Evolutionary conservation across 2,888 invertebrate species (phyloP), one percentile per base, ranked within the genome.

Genomic region (Drosophila mayaguana): DNA sequence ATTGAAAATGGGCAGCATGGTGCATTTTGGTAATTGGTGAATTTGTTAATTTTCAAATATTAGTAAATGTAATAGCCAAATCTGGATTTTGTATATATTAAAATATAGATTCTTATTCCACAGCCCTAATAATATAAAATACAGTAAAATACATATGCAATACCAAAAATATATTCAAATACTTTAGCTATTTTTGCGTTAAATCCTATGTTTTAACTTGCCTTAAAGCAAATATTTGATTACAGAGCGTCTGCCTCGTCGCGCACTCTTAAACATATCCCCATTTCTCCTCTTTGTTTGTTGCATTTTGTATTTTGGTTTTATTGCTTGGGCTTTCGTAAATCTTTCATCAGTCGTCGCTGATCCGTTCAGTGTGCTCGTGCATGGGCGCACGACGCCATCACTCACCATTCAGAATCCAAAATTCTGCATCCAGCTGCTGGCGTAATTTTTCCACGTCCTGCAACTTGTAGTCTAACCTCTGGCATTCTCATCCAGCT

Each of bases 361-460:
- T 77, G 69, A 81, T 79, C 76, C 80, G 42, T 50, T 46, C 42
- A 18, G 14, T 54, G 32, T 60, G 43, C 48, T 61, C 55, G 20
- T 48, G 60, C 60, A 43, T 63, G 72, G 48, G n/a, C n/a, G 28
- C 11, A 2, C 25, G 25, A 46, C n/a, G 8, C 45, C 16, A 22
- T 16, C 11, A 18, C 4, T n/a, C n/a, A 48, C 38, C 40, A 18
- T 4, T 5, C 42, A 42, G 11, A 18, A 40, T n/a, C n/a, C 28
- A 48, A 6, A 18, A 43, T 12, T 20, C 43, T 18, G 12, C 20
- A 57, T 18, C 5, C 81, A 78, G 83, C 81, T 83, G 81, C 69
- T 76, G 83, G 69, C 68, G 76, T 78, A 63, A 82, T 78, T 78
- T 83, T 70, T 72, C 43, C 69, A 63, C 75, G 67, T 75, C 67